A percentile compares a stretch with the other conserved stretches of the same genome.
phyloP scores from a whole-genome alignment of 2,888 invertebrate genomes.

The Acanthosepion pharaonis region DNA sequence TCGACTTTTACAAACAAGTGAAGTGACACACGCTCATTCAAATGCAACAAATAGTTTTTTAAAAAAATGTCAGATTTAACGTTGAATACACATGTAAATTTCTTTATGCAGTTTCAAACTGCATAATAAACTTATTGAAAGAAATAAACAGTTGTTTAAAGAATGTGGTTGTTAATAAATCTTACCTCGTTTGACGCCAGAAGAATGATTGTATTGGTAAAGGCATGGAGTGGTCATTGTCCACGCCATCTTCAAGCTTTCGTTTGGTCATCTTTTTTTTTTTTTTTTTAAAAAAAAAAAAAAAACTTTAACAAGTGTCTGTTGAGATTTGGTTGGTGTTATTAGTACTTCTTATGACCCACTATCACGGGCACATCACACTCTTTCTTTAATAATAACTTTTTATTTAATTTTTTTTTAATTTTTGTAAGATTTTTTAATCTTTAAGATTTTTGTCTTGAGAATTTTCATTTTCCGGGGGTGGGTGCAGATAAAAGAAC shows the following conservation, averaged over 20 bases:
- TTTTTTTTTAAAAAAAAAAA: too few species aligned
- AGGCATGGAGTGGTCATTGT: conserved; percentile 79
- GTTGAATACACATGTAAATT: too few species aligned
- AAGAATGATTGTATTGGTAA: conserved; percentile 97
- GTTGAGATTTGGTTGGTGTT: neutral
- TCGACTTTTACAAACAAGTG: too few species aligned
- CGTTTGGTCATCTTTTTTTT: conserved; percentile 67
- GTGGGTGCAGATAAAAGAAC: neutral
- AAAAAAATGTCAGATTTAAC: neutral
- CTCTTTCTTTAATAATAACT: neutral
- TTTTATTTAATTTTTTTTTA: neutral
- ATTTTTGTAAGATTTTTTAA: neutral
- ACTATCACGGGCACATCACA: too few species aligned
- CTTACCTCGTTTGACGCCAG: conserved; percentile 92
- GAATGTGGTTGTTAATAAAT: neutral
- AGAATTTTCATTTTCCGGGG: neutral
- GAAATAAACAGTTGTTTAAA: neutral
- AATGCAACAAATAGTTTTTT: neutral
- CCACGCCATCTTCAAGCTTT: conserved; percentile 64
- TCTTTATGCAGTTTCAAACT: too few species aligned
- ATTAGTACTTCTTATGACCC: neutral
- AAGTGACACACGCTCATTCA: too few species aligned
- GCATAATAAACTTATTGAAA: too few species aligned
- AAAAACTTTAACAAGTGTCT: neutral
- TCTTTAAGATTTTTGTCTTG: neutral